A percentile compares a stretch with the other conserved stretches of the same genome.
Evolutionary conservation across 2,888 invertebrate species (phyloP).

Genomic region (Melieria crassipennis): DNA sequence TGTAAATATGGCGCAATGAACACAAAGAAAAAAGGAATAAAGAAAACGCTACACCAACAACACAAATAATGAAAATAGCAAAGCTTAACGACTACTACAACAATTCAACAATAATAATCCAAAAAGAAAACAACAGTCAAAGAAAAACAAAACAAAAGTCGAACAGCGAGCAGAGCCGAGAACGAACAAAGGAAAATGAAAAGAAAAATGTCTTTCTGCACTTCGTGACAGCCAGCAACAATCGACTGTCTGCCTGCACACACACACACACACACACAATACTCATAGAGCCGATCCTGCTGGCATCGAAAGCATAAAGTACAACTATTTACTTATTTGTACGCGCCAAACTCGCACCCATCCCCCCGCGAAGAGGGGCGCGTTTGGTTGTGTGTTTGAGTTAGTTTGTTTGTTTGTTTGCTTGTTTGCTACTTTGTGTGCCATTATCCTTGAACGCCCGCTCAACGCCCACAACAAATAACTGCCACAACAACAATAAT

Average conservation of each 20-base stretch:
- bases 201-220: slow-evolving; percentile 15
- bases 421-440: neutral
- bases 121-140: slow-evolving; percentile 11
- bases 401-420: too few relatives aligned
- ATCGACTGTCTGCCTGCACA: neutral
- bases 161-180: neutral
- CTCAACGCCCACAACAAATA: slow-evolving; percentile 13
- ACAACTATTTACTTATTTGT: neutral
- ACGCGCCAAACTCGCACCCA: too few relatives aligned
- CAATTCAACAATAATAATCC: neutral
- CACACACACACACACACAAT: slow-evolving; percentile 6
- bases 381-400: too few relatives aligned
- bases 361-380: too few relatives aligned
- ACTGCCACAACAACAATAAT: neutral
- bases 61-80: slow-evolving; percentile 2
- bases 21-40: slow-evolving; percentile 14
- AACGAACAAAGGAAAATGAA: slow-evolving; percentile 16
- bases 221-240: slow-evolving; percentile 6
- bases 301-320: neutral
- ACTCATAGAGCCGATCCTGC: neutral
- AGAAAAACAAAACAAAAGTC: too few relatives aligned
- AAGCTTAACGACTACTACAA: neutral
- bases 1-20: slow-evolving; percentile 24
- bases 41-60: slow-evolving; percentile 4
- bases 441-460: slow-evolving; percentile 35